Base-by-base conservation (phyloP, 2,888 invertebrate genomes). In the Ferrisia virgata region DNA sequence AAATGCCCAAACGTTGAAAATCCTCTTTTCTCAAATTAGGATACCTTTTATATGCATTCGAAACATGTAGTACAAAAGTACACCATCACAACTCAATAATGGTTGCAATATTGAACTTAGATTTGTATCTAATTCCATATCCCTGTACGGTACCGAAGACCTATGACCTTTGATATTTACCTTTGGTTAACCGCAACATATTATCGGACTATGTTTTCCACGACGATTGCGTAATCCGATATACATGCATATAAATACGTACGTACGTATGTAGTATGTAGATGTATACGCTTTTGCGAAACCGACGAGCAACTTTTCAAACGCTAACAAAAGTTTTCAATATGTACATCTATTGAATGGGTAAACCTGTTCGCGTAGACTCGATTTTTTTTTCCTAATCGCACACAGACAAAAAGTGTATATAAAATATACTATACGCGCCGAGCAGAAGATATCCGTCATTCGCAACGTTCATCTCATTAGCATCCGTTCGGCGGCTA, bases 211-310 rank as follows among this genome's bases (percentile, higher is more conserved):
- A 18, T 33, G 33, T 28, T 76, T 64, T 64, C 64, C 64, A 64
- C 64, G 64, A 36, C 36, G 47, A 43, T 79, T 43, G 22, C 43
- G 79, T 79, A 79, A 79, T 53, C 43, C 47, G 79, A 79, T 79
- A 79, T 78, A 40, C 28, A 47, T n/a, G n/a, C n/a, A n/a, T n/a
- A n/a, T n/a, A n/a, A n/a, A n/a, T n/a, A n/a, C n/a, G n/a, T n/a
- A n/a, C n/a, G n/a, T n/a, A n/a, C n/a, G n/a, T n/a, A n/a, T n/a
- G n/a, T n/a, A n/a, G n/a, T n/a, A n/a, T n/a, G n/a, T n/a, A n/a
- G n/a, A n/a, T n/a, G n/a, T n/a, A n/a, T n/a, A n/a, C n/a, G n/a
- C 43, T 79, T 79, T 79, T 79, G 79, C 79, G 79, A 79, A 79
- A 79, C 79, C 79, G 47, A 79, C 79, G 47, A 79, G 22, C 79